Percentiles rank a stretch among this genome's conserved stretches.
phyloP scores from a whole-genome alignment of 2,888 invertebrate genomes.

The Cataglyphis altisquamis region DNA sequence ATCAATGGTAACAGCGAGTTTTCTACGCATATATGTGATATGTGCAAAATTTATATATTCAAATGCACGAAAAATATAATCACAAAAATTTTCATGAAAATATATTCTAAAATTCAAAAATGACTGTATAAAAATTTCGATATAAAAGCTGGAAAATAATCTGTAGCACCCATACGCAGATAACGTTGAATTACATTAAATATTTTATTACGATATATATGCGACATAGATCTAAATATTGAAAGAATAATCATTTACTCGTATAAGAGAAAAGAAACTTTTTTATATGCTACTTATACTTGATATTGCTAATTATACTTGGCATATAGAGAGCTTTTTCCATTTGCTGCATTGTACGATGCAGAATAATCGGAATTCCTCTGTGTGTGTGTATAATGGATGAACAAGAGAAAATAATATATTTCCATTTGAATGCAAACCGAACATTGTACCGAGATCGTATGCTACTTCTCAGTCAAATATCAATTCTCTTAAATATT shows the following conservation, averaged over 20 bases:
- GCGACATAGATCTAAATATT: not conserved
- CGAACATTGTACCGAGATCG: constrained; percentile 6
- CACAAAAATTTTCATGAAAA: not conserved
- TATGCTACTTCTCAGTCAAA: not conserved
- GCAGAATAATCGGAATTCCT: constrained; percentile 2
- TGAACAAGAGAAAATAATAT: constrained; percentile 17
- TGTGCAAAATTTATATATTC: not conserved
- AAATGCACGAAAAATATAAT: not conserved
- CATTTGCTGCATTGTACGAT: constrained; percentile 1
- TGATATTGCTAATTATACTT: not conserved
- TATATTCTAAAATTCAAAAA: not conserved
- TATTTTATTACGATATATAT: not conserved
- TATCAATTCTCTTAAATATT: constrained; percentile 58
- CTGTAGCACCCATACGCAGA: not conserved
- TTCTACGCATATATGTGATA: not conserved
- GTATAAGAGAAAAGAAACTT: constrained; percentile 27
- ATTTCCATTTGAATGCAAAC: constrained; percentile 7
- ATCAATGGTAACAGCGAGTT: not conserved
- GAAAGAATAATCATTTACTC: constrained; percentile 12
- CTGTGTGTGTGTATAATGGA: not conserved
- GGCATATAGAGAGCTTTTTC: not conserved
- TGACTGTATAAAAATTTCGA: not conserved
- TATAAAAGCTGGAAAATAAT: not conserved
- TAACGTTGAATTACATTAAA: not conserved
- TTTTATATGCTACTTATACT: not conserved